These are phyloP conservation scores for Meleagris gallopavo DNA, from an alignment of 2,113 vertebrate genomes.

Conservation along the genomic window DNA sequence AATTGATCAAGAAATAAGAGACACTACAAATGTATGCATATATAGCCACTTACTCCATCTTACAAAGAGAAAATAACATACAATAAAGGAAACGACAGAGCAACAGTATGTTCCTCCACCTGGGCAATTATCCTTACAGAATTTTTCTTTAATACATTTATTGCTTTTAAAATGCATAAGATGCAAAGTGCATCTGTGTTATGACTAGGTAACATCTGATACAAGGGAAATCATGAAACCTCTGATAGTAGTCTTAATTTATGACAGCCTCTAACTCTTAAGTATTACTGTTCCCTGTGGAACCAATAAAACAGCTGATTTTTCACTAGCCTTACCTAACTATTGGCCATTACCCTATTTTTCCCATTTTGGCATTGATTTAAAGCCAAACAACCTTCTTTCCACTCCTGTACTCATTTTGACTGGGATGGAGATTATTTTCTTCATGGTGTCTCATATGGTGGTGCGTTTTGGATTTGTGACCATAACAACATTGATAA, in stretches of 20 bases:
- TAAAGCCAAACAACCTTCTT: background rate
- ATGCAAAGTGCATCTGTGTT: background rate
- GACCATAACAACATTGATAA: background rate
- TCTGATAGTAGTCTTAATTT: background rate
- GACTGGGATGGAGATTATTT: background rate
- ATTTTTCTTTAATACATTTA: background rate
- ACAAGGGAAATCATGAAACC: background rate
- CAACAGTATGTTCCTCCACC: background rate
- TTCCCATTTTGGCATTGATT: background rate
- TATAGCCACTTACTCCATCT: background rate
- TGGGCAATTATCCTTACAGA: background rate
- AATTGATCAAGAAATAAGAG: background rate
- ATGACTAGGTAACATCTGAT: background rate
- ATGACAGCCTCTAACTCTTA: background rate
- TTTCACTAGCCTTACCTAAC: background rate
- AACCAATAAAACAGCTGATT: background rate
- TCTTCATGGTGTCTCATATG: background rate
- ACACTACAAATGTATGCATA: background rate
- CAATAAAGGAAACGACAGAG: background rate
- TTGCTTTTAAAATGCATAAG: background rate
- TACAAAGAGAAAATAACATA: background rate
- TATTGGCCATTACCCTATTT: background rate
- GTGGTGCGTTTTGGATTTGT: background rate
- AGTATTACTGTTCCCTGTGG: background rate
- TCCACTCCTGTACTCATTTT: background rate